Evolutionary conservation across 2,888 invertebrate genomes (phyloP), one percentile per base, ranked within the genome.

Genomic region (Drosophila imparisetae): DNA sequence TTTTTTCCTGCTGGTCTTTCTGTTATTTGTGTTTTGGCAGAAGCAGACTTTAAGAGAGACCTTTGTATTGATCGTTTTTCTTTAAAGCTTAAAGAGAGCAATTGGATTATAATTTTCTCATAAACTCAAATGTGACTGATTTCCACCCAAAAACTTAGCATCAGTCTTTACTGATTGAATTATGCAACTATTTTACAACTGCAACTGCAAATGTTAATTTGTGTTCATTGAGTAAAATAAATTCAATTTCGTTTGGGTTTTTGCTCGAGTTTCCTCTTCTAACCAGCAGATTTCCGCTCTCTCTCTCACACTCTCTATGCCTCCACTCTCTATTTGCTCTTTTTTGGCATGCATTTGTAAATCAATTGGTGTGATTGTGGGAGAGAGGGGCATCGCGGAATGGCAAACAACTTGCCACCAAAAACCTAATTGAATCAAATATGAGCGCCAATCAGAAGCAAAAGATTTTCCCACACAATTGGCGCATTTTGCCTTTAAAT

Each of bases 401-500:
- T n/a, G 34, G 52, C 54, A 66, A 54, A 50, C 59, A 65, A 75
- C 61, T 64, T 68, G 66, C 70, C 55, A 63, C 64, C 81, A 71
- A 81, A 71, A 70, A 60, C 48, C 52, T 78, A 82, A 82, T 82
- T 82, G 83, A 75, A 78, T 78, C 73, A 78, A 81, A 75, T 72
- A 57, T 65, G 75, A 80, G 61, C 66, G 66, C 69, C 83, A 86
- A 87, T 85, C 87, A 87, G 83, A 77, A 72, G 66, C 61, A 71
- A 75, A 78, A 66, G 66, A 75, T 78, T 80, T 81, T 63, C 57
- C 68, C 70, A 70, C 55, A 67, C 45, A 81, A 77, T 80, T 73
- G 78, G 80, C 72, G 62, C 80, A 86, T 84, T 80, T 78, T 86
- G 76, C 72, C 40, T 48, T 75, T 69, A 66, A 72, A 59, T 70